Evolutionary conservation across 2,888 invertebrate genomes (phyloP).

Genomic region (Rapana venosa): DNA sequence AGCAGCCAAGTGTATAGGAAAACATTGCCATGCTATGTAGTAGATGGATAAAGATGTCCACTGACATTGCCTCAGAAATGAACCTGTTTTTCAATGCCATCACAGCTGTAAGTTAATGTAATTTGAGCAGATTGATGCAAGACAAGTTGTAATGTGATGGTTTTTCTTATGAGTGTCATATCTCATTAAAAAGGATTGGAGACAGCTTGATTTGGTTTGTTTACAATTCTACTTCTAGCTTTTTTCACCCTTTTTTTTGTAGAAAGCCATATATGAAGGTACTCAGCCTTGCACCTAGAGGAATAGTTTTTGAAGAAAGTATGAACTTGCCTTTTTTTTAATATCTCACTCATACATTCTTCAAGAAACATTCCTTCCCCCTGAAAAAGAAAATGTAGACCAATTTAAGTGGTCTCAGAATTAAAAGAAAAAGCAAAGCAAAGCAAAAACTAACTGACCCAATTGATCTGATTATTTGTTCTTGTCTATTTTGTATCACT

Average conservation of each 20-base stretch:
- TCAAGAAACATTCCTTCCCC: slow-evolving; percentile 6
- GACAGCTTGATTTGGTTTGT: no score
- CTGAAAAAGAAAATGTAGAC: background rate
- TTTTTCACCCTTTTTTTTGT: no score
- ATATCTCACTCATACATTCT: slow-evolving; percentile 11
- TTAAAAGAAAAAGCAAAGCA: background rate
- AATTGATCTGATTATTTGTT: background rate
- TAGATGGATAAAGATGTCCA: no score
- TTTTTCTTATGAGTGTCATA: background rate
- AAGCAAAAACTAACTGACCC: background rate
- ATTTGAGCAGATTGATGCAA: no score
- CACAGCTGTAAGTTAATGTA: background rate
- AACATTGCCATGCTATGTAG: no score
- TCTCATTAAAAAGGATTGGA: no score
- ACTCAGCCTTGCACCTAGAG: slow-evolving; percentile 38
- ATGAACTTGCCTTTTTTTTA: background rate
- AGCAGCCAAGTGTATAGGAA: no score
- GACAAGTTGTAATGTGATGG: background rate
- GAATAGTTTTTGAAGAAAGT: slow-evolving; percentile 30
- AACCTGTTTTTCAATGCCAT: no score
- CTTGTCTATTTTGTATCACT: background rate
- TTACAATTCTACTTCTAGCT: no score
- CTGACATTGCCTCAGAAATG: no score
- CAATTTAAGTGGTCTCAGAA: background rate
- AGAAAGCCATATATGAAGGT: background rate